These are phyloP conservation scores for Leucophenga montana DNA, from an alignment of 2,888 invertebrate genomes.

Conservation along the genomic window DNA sequence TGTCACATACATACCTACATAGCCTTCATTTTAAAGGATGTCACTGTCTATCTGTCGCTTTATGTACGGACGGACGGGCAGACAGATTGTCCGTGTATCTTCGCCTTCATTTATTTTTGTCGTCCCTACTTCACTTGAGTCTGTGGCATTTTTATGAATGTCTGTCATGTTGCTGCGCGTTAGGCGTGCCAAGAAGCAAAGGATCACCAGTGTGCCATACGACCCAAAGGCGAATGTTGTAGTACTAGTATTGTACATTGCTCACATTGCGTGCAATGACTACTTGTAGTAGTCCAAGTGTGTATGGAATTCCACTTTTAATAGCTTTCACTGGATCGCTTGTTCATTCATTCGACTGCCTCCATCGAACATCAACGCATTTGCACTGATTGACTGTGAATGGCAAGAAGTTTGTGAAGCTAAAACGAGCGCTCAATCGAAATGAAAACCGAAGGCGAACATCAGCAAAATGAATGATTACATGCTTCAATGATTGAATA, in stretches of 20 bases:
- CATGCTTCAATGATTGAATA: neutral
- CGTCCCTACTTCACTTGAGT: constrained; percentile 1
- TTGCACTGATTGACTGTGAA: constrained; percentile 57
- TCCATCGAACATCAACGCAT: constrained; percentile 42
- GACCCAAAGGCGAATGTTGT: no score
- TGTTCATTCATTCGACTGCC: neutral
- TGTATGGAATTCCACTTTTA: constrained; percentile 3
- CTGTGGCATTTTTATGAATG: constrained; percentile 33
- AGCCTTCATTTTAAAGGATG: no score
- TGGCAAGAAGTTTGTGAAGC: no score
- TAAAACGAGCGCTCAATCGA: no score
- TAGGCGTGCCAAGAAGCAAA: no score
- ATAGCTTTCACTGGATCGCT: neutral
- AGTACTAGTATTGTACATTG: no score
- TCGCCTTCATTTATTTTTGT: neutral
- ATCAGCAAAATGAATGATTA: constrained; percentile 47
- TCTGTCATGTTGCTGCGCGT: constrained; percentile 13
- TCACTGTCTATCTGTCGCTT: no score
- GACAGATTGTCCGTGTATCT: neutral
- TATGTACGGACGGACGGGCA: neutral
- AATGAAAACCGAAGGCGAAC: no score
- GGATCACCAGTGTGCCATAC: no score
- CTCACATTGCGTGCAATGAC: no score
- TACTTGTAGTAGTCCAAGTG: no score
- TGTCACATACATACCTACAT: no score